These are phyloP conservation scores for Azemiops feae DNA, from an alignment of 2,113 vertebrate species.

Conservation along the genomic window DNA sequence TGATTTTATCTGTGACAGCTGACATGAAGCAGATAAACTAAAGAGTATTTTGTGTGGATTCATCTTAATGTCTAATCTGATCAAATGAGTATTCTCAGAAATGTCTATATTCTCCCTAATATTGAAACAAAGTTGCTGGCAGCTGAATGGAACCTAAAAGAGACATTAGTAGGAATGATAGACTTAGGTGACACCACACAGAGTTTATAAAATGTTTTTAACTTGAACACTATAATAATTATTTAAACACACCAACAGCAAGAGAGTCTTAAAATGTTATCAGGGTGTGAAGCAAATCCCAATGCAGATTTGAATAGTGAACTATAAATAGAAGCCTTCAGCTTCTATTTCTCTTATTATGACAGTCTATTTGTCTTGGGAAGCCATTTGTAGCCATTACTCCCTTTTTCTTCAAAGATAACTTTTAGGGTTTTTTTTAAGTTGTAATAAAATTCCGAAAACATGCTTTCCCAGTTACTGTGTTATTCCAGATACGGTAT, in stretches of 20 bases:
- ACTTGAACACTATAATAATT: background rate
- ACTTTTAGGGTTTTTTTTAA: background rate
- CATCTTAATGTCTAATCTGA: background rate
- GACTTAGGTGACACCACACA: conserved; percentile 1
- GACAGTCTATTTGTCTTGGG: background rate
- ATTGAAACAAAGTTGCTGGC: conserved; percentile 26
- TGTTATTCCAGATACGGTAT: too few relatives aligned
- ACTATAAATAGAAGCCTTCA: background rate
- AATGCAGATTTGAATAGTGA: background rate
- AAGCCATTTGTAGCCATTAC: background rate
- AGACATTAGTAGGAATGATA: conserved; percentile 21
- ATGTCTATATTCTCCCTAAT: conserved; percentile 20
- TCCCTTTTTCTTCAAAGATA: background rate
- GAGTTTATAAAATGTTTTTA: conserved; percentile 24
- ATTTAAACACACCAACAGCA: conserved; percentile 4
- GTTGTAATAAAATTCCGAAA: background rate
- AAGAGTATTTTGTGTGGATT: background rate
- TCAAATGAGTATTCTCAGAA: background rate
- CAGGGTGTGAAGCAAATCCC: conserved; percentile 7
- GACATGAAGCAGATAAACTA: background rate
- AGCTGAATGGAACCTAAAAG: conserved; percentile 21
- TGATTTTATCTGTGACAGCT: background rate
- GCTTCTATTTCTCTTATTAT: background rate
- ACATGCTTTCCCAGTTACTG: background rate
- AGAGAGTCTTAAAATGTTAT: conserved; percentile 15